Evolutionary conservation across 2,113 vertebrate genomes (phyloP), one percentile per base, ranked within the genome.

Genomic region (Brachionichthys hirsutus): DNA sequence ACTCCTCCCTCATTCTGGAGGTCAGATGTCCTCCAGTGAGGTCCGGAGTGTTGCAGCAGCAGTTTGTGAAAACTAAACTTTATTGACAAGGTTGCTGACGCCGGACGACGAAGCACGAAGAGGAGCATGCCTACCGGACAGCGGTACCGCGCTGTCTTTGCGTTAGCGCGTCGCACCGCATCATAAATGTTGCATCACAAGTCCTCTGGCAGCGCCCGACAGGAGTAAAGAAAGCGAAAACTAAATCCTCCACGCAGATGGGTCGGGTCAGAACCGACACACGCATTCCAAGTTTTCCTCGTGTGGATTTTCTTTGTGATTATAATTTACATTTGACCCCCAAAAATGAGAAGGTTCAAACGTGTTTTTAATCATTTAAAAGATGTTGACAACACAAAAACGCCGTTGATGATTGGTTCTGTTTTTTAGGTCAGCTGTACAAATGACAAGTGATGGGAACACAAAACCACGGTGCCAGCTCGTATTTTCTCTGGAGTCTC

Each of bases 81-180:
- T 92, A 92, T 90, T 90, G 93, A 91, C 88, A 88, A 56, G 66
- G 55, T 60, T 89, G 83, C 72, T 85, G 89, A 89, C 82, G 58
- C 80, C 63, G 62, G 71, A 81, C 60, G 77, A 61, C 71, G 68
- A 62, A 77, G 36, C 78, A 63, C 71, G 68, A 62, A 77, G 30
- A 67, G 62, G 62, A 70, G 66, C 71, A 70, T 74, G 73, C 66
- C 75, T 77, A 20, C 50, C 68, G 79, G 81, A 73, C 46, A 6
- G 17, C 41, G 19, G 49, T 52, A 46, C 62, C 15, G 49, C 42
- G 38, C n/a, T 40, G 8, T 45, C 40, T 34, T 1, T 48, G 9
- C 19, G 10, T 44, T 11, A 34, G 12, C 36, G 1, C 46, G 9
- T 12, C 11, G 4, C 6, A n/a, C 42, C 12, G 6, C 12, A 35